Base-by-base conservation (phyloP, 2,888 invertebrate genomes). In the Ormyrus nitidulus region DNA sequence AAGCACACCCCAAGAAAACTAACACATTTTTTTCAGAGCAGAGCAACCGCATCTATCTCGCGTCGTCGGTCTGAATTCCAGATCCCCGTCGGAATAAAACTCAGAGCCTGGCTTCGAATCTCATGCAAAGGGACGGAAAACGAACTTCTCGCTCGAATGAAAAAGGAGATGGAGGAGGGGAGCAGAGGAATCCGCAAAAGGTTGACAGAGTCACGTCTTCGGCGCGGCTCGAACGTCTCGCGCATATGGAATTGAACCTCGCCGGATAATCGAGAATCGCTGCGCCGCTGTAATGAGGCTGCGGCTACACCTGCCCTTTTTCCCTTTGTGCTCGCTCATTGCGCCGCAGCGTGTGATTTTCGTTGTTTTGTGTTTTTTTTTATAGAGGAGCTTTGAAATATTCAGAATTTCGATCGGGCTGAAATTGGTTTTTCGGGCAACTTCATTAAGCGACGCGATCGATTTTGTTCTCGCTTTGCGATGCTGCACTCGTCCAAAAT, bases 211-310 rank as follows among this genome's bases (percentile, higher is more conserved):
- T 85, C 85, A 84, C 84, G 84, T 85, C 80, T 64, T 51, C 54
- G 44, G 44, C 58, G 53, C 34, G 77, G 73, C 74, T 83, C 81
- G 84, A 82, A 84, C 85, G 84, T 82, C 76, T 72, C 65, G 77
- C 77, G 86, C 84, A 86, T 86, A 86, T 83, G 83, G 84, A 85
- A 83, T 69, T 76, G 81, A 34, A 66, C 82, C 81, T 73, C 80
- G 73, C 78, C 62, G 83, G 83, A 85, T 85, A 83, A 84, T 85
- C 83, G 86, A 82, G 81, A 85, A 84, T 13, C 19, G 44, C 11
- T 72, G n/a, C 49, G 10, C 70, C 44, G 4, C 34, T 34, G 3
- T 34, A 34, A 34, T 68, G 48, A 44, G 58, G 44, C 56, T 7
- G 34, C 5, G 10, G 56, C 10, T 71, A 10, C 8, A 59, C 49